Conservation (phyloP, 2,797 vertebrate genomes). For the Urophycis tenuis region DNA sequence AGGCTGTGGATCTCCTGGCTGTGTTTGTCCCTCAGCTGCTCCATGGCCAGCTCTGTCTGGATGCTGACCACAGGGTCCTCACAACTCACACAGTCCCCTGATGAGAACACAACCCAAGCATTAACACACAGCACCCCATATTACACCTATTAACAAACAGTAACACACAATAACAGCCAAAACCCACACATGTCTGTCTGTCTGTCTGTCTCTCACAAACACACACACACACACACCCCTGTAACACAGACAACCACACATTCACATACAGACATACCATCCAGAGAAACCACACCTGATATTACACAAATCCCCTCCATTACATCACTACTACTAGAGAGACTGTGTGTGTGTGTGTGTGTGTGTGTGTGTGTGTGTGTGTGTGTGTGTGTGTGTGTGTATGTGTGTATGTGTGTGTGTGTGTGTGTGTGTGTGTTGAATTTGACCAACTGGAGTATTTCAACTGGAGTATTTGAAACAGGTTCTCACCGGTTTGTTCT, state of each 20-base stretch:
- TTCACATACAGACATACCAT: background rate
- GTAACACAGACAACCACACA: background rate
- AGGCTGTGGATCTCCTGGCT: slow-evolving; percentile 72
- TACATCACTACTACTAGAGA: too few relatives aligned
- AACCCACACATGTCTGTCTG: background rate
- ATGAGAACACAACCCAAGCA: slow-evolving; percentile 2
- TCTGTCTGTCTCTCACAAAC: slow-evolving; percentile 12
- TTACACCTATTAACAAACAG: background rate
- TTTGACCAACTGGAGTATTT: too few relatives aligned
- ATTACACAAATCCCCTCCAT: too few relatives aligned
- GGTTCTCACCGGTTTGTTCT: slow-evolving; percentile 45
- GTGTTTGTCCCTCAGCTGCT: slow-evolving; percentile 76
- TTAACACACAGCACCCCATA: background rate
- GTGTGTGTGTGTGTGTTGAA: too few relatives aligned
- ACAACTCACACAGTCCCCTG: slow-evolving; percentile 31
- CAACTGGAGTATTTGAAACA: too few relatives aligned
- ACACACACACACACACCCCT: background rate
- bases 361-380: too few relatives aligned
- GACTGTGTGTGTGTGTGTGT: background rate
- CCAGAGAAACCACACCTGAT: background rate
- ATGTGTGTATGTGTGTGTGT: slow-evolving; percentile 20
- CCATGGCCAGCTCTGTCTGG: slow-evolving; percentile 74
- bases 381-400: too few relatives aligned
- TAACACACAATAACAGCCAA: background rate
- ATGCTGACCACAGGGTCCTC: slow-evolving; percentile 60